Conservation (phyloP, 2,888 invertebrate species). For the Synanthedon andrenaeformis region DNA sequence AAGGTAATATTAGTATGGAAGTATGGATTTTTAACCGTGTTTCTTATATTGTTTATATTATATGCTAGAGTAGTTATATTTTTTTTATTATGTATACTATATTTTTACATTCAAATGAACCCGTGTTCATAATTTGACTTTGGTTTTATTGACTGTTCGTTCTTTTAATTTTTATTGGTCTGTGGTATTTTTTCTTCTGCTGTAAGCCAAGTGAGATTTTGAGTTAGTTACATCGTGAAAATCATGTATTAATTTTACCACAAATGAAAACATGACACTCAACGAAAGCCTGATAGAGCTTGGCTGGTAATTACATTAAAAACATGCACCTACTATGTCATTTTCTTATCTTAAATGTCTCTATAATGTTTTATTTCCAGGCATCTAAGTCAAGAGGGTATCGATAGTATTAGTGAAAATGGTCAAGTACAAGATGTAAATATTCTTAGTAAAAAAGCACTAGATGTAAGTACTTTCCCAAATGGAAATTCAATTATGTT, state of each 20-base stretch:
- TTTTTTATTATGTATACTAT: too few species aligned
- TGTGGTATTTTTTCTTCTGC: too few species aligned
- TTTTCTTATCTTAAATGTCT: slow-evolving; percentile 8
- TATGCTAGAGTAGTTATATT: too few species aligned
- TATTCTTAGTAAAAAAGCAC: slow-evolving; percentile 73
- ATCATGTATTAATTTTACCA: slow-evolving; percentile 44
- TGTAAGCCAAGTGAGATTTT: too few species aligned
- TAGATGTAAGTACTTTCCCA: slow-evolving; percentile 73
- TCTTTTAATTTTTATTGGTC: too few species aligned
- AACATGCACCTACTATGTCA: slow-evolving; percentile 3
- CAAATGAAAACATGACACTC: slow-evolving; percentile 68
- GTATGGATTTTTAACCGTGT: too few species aligned
- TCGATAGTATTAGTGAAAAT: slow-evolving; percentile 75
- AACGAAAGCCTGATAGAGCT: slow-evolving; percentile 73
- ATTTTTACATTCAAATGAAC: too few species aligned
- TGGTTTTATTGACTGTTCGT: too few species aligned
- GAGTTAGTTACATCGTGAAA: slow-evolving; percentile 13
- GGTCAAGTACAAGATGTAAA: slow-evolving; percentile 73
- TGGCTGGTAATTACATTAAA: slow-evolving; percentile 72
- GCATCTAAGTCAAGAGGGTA: slow-evolving; percentile 80
- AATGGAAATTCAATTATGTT: background rate
- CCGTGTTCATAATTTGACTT: too few species aligned
- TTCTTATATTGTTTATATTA: too few species aligned
- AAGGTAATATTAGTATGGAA: too few species aligned
- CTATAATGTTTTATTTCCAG: slow-evolving; percentile 58